Evolutionary conservation across 1,140 invertebrate genomes (phyloP).

Genomic region (Tetraneura akinire): DNA sequence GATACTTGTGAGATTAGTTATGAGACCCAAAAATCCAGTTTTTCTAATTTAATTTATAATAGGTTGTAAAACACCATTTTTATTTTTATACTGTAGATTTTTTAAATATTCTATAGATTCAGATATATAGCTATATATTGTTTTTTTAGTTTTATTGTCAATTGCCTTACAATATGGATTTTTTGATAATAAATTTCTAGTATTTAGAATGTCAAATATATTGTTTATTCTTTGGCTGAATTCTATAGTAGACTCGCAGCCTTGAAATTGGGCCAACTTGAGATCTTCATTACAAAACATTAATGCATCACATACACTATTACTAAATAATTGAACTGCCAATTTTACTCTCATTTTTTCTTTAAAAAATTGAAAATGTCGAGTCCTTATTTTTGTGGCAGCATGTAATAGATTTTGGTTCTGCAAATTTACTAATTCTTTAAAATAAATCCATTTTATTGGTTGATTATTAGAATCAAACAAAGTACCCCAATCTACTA

Average conservation of each 20-base stretch:
- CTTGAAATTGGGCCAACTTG: not conserved
- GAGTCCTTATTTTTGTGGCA: constrained; percentile 7
- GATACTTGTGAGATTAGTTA: not conserved
- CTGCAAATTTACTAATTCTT: not conserved
- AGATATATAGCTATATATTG: not conserved
- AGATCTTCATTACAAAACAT: not conserved
- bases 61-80: not conserved
- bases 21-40: not conserved
- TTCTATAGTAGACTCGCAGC: not conserved
- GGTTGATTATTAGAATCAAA: constrained; percentile 5
- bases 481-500: constrained; percentile 3
- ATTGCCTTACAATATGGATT: not conserved
- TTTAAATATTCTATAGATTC: not conserved
- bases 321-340: not conserved
- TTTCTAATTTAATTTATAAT: not conserved
- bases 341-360: not conserved
- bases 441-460: constrained; percentile 3
- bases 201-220: not conserved
- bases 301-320: constrained; percentile 9
- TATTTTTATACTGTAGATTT: not conserved
- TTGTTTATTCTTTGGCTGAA: not conserved
- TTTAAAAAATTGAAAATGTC: not conserved
- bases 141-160: not conserved
- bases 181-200: not conserved
- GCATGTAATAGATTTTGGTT: not conserved